Conservation (phyloP, 2,797 vertebrate genomes). For the Ceyx erithaca region DNA sequence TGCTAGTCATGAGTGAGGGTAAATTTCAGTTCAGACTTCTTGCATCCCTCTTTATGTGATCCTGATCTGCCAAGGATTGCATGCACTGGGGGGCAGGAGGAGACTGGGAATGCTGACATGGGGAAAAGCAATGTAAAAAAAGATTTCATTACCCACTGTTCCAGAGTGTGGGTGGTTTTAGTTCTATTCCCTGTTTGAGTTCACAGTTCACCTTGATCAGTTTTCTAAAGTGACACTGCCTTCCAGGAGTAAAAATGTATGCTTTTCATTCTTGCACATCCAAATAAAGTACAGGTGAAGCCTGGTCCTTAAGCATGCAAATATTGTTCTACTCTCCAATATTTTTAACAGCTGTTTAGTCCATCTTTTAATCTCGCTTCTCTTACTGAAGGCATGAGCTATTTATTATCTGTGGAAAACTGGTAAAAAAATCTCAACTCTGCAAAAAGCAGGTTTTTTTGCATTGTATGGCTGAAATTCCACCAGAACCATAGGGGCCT, state of each 20-base stretch:
- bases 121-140: neutral
- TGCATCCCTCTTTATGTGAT: neutral
- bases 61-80: neutral
- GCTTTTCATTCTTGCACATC: neutral
- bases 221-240: neutral
- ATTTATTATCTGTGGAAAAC: neutral
- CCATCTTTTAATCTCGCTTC: neutral
- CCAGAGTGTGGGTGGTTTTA: accelerated
- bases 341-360: neutral
- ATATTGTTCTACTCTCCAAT: neutral
- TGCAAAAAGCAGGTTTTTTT: neutral
- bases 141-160: neutral
- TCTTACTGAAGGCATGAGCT: neutral
- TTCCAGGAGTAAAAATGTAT: neutral
- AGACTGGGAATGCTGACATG: neutral
- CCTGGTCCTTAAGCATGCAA: accelerated
- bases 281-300: neutral
- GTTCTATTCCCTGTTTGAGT: neutral
- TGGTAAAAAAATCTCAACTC: neutral
- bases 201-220: neutral
- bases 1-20: neutral
- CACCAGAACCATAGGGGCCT: neutral
- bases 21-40: neutral
- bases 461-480: neutral
- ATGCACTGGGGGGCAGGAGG: neutral